Evolutionary conservation across 2,113 vertebrate species (phyloP), one percentile per base, ranked within the genome.

Genomic region (Clupea harengus): DNA sequence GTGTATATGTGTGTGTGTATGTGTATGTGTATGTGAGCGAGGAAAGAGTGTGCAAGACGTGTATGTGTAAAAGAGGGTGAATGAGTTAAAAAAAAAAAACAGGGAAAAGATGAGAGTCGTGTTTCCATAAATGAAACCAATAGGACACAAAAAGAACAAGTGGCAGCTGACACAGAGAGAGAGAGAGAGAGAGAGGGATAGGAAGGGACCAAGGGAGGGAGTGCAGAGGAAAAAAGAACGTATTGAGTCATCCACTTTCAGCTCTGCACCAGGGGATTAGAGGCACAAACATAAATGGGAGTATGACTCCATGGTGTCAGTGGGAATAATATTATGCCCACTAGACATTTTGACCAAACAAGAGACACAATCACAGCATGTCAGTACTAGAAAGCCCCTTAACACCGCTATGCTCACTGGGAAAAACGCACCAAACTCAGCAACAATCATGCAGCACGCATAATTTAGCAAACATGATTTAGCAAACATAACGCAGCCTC

Each of bases 401-500:
- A 88, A 89, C 87, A 90, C 86, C 90, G 28, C 82, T 83, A 8
- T 39, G 72, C 46, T 86, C 81, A 78, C 84, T 57, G n/a, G 0
- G 72, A 45, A 88, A 82, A 52, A 11, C 0, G 6, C 4, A 78
- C 72, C 25, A 78, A 28, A 67, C 28, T 78, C 72, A 78, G 25
- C 72, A 78, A 11, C 72, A 78, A 78, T 39, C 72, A 78, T 39
- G 72, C 45, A 11, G 44, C 25, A 75, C 64, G 64, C 83, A 87
- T 89, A 88, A 89, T 91, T 91, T 89, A 87, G 82, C 89, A 89
- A 92, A 91, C 89, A 92, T 89, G 88, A 89, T 91, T 93, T 89
- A 91, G 90, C 89, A 91, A 86, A 91, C 90, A 92, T 91, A 93
- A 94, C 92, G 92, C 89, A 89, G 88, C 87, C 88, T 90, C 89